These are phyloP conservation scores for Adelosebastes latens DNA, from an alignment of 2,797 vertebrate species.

Conservation along the genomic window DNA sequence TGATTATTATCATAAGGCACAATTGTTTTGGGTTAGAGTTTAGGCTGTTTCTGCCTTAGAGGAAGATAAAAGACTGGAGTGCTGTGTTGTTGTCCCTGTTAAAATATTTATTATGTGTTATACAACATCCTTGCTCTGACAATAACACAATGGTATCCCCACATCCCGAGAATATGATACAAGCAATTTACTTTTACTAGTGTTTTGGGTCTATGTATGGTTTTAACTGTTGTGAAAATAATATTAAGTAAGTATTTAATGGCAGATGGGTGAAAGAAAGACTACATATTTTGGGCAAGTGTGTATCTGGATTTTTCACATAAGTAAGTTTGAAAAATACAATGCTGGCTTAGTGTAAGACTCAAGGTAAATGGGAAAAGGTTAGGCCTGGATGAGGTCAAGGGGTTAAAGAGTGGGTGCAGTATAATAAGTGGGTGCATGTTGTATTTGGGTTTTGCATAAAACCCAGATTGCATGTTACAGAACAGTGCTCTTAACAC, in stretches of 20 bases:
- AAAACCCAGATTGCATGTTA: conserved; percentile 27
- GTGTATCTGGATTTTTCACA: background rate
- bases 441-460: conserved; percentile 19
- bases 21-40: background rate
- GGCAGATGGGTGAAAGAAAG: background rate
- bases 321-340: background rate
- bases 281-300: background rate
- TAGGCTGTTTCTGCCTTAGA: background rate
- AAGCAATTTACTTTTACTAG: background rate
- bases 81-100: conserved; percentile 2
- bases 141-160: background rate
- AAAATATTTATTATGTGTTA: conserved; percentile 15
- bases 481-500: background rate
- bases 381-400: background rate
- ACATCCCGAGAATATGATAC: background rate
- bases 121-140: background rate
- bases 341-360: background rate
- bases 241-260: background rate
- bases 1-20: conserved; percentile 30
- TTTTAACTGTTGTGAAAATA: background rate
- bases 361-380: background rate
- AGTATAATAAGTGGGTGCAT: background rate
- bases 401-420: background rate
- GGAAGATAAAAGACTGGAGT: conserved; percentile 4
- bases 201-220: background rate